phyloP scores from a whole-genome alignment of 2,113 vertebrate genomes.

The Tricholaema leucomelas region DNA sequence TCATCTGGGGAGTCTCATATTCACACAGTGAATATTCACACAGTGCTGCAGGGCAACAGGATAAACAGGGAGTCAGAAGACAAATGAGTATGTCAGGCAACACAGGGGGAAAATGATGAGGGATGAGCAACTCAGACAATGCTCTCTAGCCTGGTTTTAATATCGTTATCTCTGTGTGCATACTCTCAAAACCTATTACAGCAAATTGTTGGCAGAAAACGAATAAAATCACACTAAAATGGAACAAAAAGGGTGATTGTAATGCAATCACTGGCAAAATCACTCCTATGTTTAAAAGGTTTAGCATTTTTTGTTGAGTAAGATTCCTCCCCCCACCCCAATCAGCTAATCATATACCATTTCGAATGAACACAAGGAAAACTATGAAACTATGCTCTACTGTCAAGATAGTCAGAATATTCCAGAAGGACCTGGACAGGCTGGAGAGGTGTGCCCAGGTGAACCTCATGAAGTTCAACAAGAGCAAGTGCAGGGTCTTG shows the following conservation, averaged over 20 bases:
- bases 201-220: not conserved
- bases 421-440: too few relatives aligned
- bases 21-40: not conserved
- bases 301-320: not conserved
- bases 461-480: too few relatives aligned
- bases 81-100: not conserved
- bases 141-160: not conserved
- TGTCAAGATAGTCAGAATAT: not conserved
- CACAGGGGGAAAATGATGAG: not conserved
- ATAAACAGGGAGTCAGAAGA: not conserved
- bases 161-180: not conserved
- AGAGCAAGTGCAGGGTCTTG: too few relatives aligned
- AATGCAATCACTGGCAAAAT: not conserved
- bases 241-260: not conserved
- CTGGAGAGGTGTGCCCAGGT: too few relatives aligned
- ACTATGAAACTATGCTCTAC: rapidly evolving
- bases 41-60: not conserved
- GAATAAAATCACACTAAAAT: not conserved
- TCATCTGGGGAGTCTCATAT: not conserved
- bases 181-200: not conserved
- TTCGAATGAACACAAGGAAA: not conserved
- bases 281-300: not conserved
- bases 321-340: not conserved
- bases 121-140: not conserved
- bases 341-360: not conserved